These are phyloP conservation scores for Drosophila yooni DNA, from an alignment of 2,888 invertebrate genomes.

Conservation along the genomic window DNA sequence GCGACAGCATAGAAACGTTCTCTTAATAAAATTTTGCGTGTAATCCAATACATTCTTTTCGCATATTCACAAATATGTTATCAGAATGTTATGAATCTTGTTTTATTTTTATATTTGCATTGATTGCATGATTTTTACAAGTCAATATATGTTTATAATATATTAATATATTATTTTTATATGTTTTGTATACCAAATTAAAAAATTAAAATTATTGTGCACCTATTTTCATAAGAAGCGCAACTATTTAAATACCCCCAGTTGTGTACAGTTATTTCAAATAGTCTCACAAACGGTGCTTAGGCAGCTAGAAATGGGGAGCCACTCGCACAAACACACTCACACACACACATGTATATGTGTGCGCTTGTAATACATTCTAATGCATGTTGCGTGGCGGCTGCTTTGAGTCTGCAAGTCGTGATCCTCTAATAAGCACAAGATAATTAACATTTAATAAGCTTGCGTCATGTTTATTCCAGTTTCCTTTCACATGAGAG, in stretches of 20 bases:
- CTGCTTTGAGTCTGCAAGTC: slow-evolving; percentile 3
- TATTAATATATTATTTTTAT: not conserved
- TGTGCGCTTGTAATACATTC: slow-evolving; percentile 25
- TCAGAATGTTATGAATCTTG: not conserved
- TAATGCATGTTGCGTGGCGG: slow-evolving; percentile 10
- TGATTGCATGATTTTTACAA: not conserved
- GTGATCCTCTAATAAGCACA: slow-evolving; percentile 29
- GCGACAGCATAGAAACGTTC: slow-evolving; percentile 34
- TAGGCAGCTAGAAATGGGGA: slow-evolving; percentile 62
- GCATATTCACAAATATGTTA: not conserved
- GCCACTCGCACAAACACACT: slow-evolving; percentile 11
- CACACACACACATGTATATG: not conserved
- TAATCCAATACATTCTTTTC: not conserved
- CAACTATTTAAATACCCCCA: slow-evolving; percentile 9
- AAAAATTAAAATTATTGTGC: not conserved
- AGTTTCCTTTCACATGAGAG: slow-evolving; percentile 1
- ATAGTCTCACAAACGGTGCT: slow-evolving; percentile 65
- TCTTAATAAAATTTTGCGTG: not conserved
- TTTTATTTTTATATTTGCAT: not conserved
- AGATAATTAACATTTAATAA: slow-evolving; percentile 34
- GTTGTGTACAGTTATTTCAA: slow-evolving; percentile 50
- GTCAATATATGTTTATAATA: too few relatives aligned
- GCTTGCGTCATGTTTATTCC: slow-evolving; percentile 15
- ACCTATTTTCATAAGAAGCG: not conserved
- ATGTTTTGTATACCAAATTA: not conserved